A percentile compares a stretch with the other conserved stretches of the same genome.
Evolutionary conservation across 2,888 invertebrate species (phyloP).

Genomic region (Zygaena filipendulae): DNA sequence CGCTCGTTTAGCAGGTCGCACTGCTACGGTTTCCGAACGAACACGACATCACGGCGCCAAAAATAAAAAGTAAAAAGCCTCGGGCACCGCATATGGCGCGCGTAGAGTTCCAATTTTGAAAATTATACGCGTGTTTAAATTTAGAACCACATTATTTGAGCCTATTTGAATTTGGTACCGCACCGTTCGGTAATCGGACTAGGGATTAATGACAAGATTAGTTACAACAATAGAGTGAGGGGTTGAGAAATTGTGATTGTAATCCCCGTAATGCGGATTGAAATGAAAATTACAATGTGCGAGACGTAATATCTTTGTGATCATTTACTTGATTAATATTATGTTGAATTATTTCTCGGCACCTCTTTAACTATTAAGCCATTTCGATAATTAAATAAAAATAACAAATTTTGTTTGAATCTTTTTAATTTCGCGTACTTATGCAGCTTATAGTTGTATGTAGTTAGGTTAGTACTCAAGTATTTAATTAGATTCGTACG

Average conservation of each 20-base stretch:
- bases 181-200: constrained; percentile 42
- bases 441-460: too few relatives aligned
- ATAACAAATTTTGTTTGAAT: too few relatives aligned
- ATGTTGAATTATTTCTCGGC: too few relatives aligned
- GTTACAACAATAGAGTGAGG: constrained; percentile 42
- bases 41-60: constrained; percentile 42
- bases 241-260: constrained; percentile 33
- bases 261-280: constrained; percentile 38
- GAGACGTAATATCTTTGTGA: constrained; percentile 5
- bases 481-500: too few relatives aligned
- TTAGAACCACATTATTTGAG: constrained; percentile 43
- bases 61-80: constrained; percentile 29
- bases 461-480: too few relatives aligned
- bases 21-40: constrained; percentile 23
- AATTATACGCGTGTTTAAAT: constrained; percentile 60
- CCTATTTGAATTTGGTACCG: constrained; percentile 37
- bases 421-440: too few relatives aligned
- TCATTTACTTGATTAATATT: too few relatives aligned
- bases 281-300: constrained; percentile 40
- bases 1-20: constrained; percentile 34
- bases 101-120: constrained; percentile 36
- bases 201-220: constrained; percentile 59
- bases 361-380: too few relatives aligned
- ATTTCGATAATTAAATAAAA: too few relatives aligned
- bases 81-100: constrained; percentile 52